phyloP scores from a whole-genome alignment of 1,140 invertebrate genomes.

The Thaumetopoea pityocampa region DNA sequence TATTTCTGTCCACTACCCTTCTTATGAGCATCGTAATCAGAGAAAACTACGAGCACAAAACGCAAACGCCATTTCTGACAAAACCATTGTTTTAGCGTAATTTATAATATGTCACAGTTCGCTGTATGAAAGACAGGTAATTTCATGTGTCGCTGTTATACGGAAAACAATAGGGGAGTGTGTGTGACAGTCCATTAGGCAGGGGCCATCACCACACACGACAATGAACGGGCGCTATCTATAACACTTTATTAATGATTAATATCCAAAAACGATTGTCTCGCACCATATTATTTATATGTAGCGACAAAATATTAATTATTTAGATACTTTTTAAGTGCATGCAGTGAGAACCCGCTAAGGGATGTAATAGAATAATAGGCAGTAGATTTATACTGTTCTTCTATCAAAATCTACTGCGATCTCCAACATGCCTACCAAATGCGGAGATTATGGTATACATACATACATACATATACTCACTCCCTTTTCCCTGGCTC shows the following conservation, averaged over 20 bases:
- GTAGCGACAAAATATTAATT: background rate
- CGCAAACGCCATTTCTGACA: constrained; percentile 12
- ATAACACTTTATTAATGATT: constrained; percentile 37
- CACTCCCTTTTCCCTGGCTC: no score
- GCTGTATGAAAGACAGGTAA: constrained; percentile 40
- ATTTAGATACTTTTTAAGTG: background rate
- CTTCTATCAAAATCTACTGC: no score
- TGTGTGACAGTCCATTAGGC: constrained; percentile 58
- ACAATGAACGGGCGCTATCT: constrained; percentile 32
- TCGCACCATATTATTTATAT: constrained; percentile 3
- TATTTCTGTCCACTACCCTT: no score
- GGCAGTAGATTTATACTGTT: no score
- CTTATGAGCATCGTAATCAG: no score
- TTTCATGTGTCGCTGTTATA: constrained; percentile 35
- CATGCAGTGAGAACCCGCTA: background rate
- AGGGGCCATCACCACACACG: constrained; percentile 35
- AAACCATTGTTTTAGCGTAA: constrained; percentile 25
- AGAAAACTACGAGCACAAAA: no score
- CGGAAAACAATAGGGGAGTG: constrained; percentile 52
- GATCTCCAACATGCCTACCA: no score
- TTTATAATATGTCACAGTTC: constrained; percentile 32
- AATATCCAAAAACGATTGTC: constrained; percentile 21
- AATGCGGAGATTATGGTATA: no score
- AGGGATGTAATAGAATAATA: no score
- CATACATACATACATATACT: no score